Evolutionary conservation across 2,113 vertebrate species (phyloP).

Genomic region (Corvus hawaiiensis): DNA sequence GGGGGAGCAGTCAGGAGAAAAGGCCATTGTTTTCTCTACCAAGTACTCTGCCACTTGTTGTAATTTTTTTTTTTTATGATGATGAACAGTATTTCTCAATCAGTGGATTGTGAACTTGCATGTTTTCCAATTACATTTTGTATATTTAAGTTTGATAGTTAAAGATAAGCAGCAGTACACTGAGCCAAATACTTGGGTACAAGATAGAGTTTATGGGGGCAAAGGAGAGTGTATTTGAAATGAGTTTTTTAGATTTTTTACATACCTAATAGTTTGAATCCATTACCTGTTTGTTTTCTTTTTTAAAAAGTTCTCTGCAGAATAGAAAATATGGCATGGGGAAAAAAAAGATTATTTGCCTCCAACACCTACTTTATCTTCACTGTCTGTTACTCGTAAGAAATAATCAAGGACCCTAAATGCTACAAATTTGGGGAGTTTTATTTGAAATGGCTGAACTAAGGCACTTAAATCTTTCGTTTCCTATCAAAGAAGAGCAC

Average conservation of each 20-base stretch:
- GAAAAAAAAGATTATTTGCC: neutral
- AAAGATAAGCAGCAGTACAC: neutral
- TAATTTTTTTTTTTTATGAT: neutral
- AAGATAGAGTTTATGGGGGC: neutral
- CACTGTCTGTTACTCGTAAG: neutral
- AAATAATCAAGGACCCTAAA: neutral
- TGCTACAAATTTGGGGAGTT: neutral
- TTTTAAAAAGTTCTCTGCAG: neutral
- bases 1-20: neutral
- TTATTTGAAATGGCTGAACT: neutral
- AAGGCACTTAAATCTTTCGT: neutral
- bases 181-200: neutral
- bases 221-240: neutral
- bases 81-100: conserved; percentile 14
- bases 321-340: neutral
- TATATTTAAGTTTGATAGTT: neutral
- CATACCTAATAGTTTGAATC: neutral
- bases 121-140: conserved; percentile 10
- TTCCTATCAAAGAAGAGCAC: neutral
- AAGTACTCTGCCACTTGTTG: neutral
- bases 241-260: neutral
- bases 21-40: neutral
- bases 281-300: neutral
- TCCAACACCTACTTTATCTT: neutral
- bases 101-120: neutral